Base-by-base conservation (phyloP, 2,888 invertebrate species). In the Plagiodera versicolora region DNA sequence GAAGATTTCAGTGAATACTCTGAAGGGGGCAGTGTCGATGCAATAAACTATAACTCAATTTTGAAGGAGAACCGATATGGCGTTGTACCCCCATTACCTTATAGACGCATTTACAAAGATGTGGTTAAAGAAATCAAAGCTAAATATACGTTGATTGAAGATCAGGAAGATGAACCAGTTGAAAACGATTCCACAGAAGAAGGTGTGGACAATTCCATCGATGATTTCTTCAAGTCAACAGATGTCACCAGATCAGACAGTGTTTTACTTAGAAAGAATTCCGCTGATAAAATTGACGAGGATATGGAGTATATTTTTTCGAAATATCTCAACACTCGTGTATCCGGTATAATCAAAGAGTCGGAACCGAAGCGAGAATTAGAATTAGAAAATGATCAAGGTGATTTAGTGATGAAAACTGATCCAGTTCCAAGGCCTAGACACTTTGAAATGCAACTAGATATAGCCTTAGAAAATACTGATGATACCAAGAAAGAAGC, bases 91-190 rank as follows among this genome's bases (percentile, higher is more conserved):
- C 70, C 70, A 20, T 32, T 69, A 47, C 64, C 68, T 44, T 30
- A 71, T 17, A 63, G 71, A 50, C 39, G 63, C 24, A 61, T 60
- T 45, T 74, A 72, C 61, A 68, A 70, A 63, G 63, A 71, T 16
- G 72, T 75, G 10, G 67, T 75, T 39, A 60, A 69, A 49, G 72
- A 75, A 63, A 70, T 75, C 53, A 74, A 75, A 65, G 47, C 58
- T 8, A 58, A 49, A 39, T 61, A 58, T 17, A 14, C 2, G 4
- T 11, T 2, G 11, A n/a, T 2, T 9, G 46, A 24, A 39, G 9
- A 16, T 39, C 55, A 61, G 39, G 2, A 4, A 3, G 24, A 3
- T 1, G 28, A 45, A 18, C 24, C 24, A 20, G 39, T 3, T 2
- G 30, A 56, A 10, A 45, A 18, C 19, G 55, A 56, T 55, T 19